These are phyloP conservation scores for Trachelus tabidus DNA, from an alignment of 2,888 invertebrate genomes.

Conservation along the genomic window DNA sequence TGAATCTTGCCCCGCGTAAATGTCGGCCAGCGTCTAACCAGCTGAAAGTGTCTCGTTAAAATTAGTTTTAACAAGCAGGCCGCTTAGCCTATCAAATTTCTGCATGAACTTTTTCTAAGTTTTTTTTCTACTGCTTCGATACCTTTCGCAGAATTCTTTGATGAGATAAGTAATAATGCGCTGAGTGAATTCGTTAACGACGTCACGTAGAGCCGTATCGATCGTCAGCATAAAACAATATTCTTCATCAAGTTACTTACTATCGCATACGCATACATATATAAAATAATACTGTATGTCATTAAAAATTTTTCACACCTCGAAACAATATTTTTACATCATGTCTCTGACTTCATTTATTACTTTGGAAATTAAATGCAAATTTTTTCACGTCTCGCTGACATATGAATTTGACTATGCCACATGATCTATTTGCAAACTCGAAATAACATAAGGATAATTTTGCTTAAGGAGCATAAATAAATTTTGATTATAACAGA, in stretches of 20 bases:
- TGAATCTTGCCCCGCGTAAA: conserved; percentile 65
- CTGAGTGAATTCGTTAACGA: neutral
- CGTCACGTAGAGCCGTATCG: neutral
- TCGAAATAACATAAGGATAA: neutral
- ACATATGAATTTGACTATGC: too few species aligned
- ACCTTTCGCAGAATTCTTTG: neutral
- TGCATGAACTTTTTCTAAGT: neutral
- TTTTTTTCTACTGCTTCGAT: neutral
- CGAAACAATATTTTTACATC: neutral
- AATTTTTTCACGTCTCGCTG: neutral
- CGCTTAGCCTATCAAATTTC: neutral
- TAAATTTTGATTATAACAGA: neutral
- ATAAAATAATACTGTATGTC: neutral
- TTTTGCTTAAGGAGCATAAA: neutral
- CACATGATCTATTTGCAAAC: too few species aligned
- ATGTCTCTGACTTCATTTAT: neutral
- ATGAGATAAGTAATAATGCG: neutral
- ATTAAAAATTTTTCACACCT: neutral
- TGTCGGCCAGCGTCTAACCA: neutral
- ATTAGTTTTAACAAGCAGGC: neutral
- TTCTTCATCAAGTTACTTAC: too few species aligned
- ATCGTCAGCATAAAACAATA: too few species aligned
- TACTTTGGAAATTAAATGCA: neutral
- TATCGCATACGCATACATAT: too few species aligned
- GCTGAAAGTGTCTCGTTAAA: neutral